A percentile compares a stretch with the other conserved stretches of the same genome.
phyloP scores from a whole-genome alignment of 2,888 invertebrate genomes.

The Melipona bicolor region DNA sequence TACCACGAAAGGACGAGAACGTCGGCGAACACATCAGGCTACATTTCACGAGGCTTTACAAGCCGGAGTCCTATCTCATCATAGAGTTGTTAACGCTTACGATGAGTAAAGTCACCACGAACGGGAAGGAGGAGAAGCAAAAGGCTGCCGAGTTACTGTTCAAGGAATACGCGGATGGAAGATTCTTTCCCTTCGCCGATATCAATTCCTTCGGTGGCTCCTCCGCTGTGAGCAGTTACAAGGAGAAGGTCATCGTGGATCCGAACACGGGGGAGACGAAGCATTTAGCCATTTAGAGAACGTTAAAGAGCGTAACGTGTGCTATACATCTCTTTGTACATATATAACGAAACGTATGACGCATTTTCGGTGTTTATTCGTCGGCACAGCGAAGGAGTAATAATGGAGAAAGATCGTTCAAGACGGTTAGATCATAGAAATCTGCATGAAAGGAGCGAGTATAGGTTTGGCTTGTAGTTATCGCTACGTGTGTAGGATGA shows the following conservation, averaged over 20 bases:
- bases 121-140: constrained; percentile 67
- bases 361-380: constrained; percentile 27
- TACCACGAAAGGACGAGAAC: constrained; percentile 80
- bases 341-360: constrained; percentile 33
- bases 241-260: constrained; percentile 79
- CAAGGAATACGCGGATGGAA: constrained; percentile 76
- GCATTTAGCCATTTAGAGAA: constrained; percentile 56
- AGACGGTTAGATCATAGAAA: constrained; percentile 10
- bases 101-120: constrained; percentile 67
- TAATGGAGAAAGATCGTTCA: neutral
- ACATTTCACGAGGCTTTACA: constrained; percentile 79
- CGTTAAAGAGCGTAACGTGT: neutral
- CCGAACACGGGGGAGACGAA: constrained; percentile 81
- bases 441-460: neutral
- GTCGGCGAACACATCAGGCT: constrained; percentile 78
- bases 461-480: constrained; percentile 1
- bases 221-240: constrained; percentile 59
- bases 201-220: constrained; percentile 53
- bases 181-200: constrained; percentile 74
- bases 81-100: constrained; percentile 76
- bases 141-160: constrained; percentile 74
- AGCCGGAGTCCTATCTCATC: constrained; percentile 80
- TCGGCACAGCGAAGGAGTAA: neutral
- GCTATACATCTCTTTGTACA: constrained; percentile 46
- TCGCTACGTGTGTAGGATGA: constrained; percentile 32